Conservation (phyloP, 1,140 invertebrate genomes). For the fruit fly (Drosophila melanogaster) region Release_6_plus_ISO1_MT NT_033779.5:577501-578000, state of each 20-base stretch:
- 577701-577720: constrained; percentile 5
- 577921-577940: background rate
- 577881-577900: constrained; percentile 5
- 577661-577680: constrained; percentile 21
- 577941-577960: background rate
- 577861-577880: constrained; percentile 50
- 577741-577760: constrained; percentile 46
- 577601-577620: background rate
- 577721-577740: constrained; percentile 21
- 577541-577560: constrained; percentile 24
- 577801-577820: constrained; percentile 68
- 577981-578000: constrained; percentile 79
- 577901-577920: constrained; percentile 7
- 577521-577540: constrained; percentile 52
- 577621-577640: background rate
- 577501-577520: constrained; percentile 58
- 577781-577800: constrained; percentile 36
- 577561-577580: constrained; percentile 7
- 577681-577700: constrained; percentile 18
- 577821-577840: constrained; percentile 79
- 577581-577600: background rate
- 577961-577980: background rate
- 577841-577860: constrained; percentile 63
- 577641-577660: constrained; percentile 19
- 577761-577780: constrained; percentile 39